A percentile compares a stretch with the other conserved stretches of the same genome.
These are phyloP conservation scores for human DNA, from an alignment of 2,113 vertebrate genomes.

Conservation along the genomic window GRCh38 chrX:96287501-96288000, in stretches of 20 bases:
- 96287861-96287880: background rate
- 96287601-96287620: slow-evolving; percentile 21
- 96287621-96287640: background rate
- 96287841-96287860: background rate
- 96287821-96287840: background rate
- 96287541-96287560: background rate
- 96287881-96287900: background rate
- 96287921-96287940: background rate
- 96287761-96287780: background rate
- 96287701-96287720: slow-evolving; percentile 8
- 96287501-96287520: slow-evolving; percentile 22
- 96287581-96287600: background rate
- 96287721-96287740: background rate
- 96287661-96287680: background rate
- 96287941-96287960: background rate
- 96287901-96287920: background rate
- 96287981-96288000: background rate
- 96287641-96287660: background rate
- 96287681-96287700: background rate
- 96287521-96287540: background rate
- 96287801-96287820: slow-evolving; percentile 18
- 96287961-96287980: background rate
- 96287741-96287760: background rate
- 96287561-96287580: background rate
- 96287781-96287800: slow-evolving; percentile 30